These are phyloP conservation scores for Vandiemenella viatica DNA, from an alignment of 2,888 invertebrate species.

Conservation along the genomic window DNA sequence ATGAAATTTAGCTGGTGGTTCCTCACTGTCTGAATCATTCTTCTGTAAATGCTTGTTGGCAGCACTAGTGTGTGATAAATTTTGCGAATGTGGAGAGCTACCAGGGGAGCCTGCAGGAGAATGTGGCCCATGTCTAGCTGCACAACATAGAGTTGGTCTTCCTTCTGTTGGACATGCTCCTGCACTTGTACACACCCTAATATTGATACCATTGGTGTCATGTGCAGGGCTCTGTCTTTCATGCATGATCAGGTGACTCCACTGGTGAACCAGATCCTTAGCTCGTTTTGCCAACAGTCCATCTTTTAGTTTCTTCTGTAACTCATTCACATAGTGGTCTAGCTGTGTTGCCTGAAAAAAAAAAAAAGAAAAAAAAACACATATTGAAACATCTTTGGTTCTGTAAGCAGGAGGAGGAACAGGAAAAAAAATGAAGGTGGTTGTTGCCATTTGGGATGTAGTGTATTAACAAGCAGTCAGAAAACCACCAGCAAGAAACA, in stretches of 20 bases:
- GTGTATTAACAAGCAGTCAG: too few relatives aligned
- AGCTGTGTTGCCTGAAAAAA: constrained; percentile 70
- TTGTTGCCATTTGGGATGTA: too few relatives aligned
- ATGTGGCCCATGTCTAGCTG: constrained; percentile 11
- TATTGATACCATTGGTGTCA: constrained; percentile 25
- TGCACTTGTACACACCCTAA: constrained; percentile 24
- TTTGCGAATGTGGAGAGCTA: constrained; percentile 19
- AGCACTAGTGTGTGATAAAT: constrained; percentile 36
- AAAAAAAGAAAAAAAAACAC: background rate
- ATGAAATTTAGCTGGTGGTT: constrained; percentile 17
- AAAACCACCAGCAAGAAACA: too few relatives aligned
- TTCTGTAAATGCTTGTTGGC: constrained; percentile 37
- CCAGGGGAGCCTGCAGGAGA: constrained; percentile 11
- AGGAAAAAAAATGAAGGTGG: too few relatives aligned
- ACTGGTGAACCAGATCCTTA: constrained; percentile 80
- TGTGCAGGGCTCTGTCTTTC: constrained; percentile 15
- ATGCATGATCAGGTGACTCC: constrained; percentile 76
- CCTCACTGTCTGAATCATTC: constrained; percentile 19
- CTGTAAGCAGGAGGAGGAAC: too few relatives aligned
- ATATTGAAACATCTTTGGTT: background rate
- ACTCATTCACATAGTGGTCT: constrained; percentile 83
- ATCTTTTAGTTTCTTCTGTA: constrained; percentile 71
- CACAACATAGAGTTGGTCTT: background rate
- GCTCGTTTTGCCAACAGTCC: constrained; percentile 75
- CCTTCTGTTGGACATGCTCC: constrained; percentile 1